phyloP scores from a whole-genome alignment of 2,888 invertebrate species.

The Escarpia spicata region DNA sequence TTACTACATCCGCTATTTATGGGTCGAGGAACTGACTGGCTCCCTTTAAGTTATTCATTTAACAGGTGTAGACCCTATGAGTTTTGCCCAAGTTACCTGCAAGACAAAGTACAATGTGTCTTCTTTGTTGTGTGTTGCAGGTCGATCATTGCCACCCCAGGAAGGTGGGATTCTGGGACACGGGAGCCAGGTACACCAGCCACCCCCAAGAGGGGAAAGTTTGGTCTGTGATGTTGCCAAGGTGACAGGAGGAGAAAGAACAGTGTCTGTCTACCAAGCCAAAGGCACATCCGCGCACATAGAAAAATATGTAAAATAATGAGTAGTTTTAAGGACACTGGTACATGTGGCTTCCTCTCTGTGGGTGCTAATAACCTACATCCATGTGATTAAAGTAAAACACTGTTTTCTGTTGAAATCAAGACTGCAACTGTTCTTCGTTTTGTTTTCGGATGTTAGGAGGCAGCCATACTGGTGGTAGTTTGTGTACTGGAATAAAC shows the following conservation, averaged over 20 bases:
- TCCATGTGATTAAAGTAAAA: not conserved
- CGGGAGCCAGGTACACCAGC: not conserved
- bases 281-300: not conserved
- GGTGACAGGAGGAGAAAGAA: not conserved
- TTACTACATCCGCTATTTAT: too few species aligned
- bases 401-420: not conserved
- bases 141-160: slow-evolving; percentile 68
- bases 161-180: slow-evolving; percentile 75
- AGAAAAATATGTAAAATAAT: not conserved
- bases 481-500: not conserved
- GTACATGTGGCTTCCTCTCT: not conserved
- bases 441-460: not conserved
- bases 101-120: not conserved
- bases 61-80: not conserved
- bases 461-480: not conserved
- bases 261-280: not conserved
- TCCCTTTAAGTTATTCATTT: too few species aligned
- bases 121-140: slow-evolving; percentile 61
- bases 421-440: not conserved
- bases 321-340: not conserved
- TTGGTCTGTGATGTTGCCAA: not conserved
- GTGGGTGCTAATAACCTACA: not conserved
- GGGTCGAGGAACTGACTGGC: too few species aligned
- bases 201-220: slow-evolving; percentile 7
- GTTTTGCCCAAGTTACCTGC: not conserved